A percentile compares a stretch with the other conserved stretches of the same genome.
Evolutionary conservation across 2,888 invertebrate genomes (phyloP).

Genomic region (Adelognathus sp.): DNA sequence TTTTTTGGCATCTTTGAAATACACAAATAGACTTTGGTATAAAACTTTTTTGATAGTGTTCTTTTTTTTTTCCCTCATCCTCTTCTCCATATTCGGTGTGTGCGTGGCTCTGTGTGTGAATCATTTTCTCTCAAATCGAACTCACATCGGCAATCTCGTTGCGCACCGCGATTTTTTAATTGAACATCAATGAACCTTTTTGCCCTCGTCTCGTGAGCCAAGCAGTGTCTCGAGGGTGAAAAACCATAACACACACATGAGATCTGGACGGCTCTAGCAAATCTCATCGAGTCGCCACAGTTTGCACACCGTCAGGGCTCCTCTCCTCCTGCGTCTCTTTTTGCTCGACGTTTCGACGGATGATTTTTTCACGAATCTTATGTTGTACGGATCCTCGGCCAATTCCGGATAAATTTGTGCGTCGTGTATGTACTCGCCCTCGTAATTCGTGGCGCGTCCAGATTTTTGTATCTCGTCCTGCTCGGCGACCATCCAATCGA

Average conservation of each 20-base stretch:
- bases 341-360: slow-evolving; percentile 87
- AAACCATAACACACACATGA: neutral
- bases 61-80: slow-evolving; percentile 78
- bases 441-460: slow-evolving; percentile 92
- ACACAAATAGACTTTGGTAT: slow-evolving; percentile 87
- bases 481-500: slow-evolving; percentile 94
- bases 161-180: slow-evolving; percentile 24
- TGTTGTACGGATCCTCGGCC: slow-evolving; percentile 97
- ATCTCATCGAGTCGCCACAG: slow-evolving; percentile 82
- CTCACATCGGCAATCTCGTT: slow-evolving; percentile 3
- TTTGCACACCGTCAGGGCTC: slow-evolving; percentile 77
- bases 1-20: slow-evolving; percentile 85
- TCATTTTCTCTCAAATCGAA: neutral
- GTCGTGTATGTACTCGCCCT: slow-evolving; percentile 95
- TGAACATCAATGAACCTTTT: slow-evolving; percentile 32
- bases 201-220: neutral
- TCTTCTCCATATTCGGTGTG: too few relatives aligned
- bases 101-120: slow-evolving; percentile 41
- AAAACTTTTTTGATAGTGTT: slow-evolving; percentile 82
- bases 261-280: slow-evolving; percentile 70
- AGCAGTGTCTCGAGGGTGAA: neutral
- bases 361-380: slow-evolving; percentile 93
- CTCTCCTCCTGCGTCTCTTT: slow-evolving; percentile 88
- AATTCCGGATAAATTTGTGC: slow-evolving; percentile 94
- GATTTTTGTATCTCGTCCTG: slow-evolving; percentile 93